Evolutionary conservation across 2,113 vertebrate species (phyloP), one percentile per base, ranked within the genome.

Genomic region (Ptychochromis oligacanthus): DNA sequence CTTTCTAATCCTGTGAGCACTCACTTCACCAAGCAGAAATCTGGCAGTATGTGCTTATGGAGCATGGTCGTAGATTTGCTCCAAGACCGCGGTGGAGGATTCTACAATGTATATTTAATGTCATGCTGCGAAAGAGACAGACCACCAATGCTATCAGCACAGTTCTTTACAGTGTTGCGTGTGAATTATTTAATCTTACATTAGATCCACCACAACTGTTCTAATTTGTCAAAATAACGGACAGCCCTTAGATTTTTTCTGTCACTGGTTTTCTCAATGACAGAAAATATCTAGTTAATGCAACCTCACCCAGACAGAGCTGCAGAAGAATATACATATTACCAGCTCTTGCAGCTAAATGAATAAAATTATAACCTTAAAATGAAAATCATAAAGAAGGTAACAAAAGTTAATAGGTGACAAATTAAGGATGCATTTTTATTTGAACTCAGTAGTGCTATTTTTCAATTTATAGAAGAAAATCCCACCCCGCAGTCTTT

Each of bases 401-500:
- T 52, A 26, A 52, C 46, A n/a, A 72, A 54, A 54, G 26, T 26
- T 54, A 31, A 54, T 31, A 1, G 67, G 26, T 8, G 1, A 2
- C 26, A 54, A 18, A 72, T 20, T 54, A n/a, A 52, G 17, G 20
- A 12, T 54, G 5, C 13, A 5, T 31, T 72, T 36, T n/a, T 54
- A 72, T 72, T 72, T 34, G 20, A 72, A 49, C 15, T 17, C 46
- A 65, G 18, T 2, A 9, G n/a, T 4, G 13, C 14, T 4, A 57
- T 81, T 84, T 85, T 80, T 72, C 46, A 31, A 46, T 67, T 67
- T 49, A 28, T 43, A 49, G 22, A 49, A 56, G 60, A 81, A 77
- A 82, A 91, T 67, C 17, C 81, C 20, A 64, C 64, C 24, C 49
- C 15, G 7, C 40, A 38, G 60, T 79, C 55, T 81, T 62, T 56